phyloP scores from a whole-genome alignment of 2,888 invertebrate genomes.

The Cheiracanthium punctorium region DNA sequence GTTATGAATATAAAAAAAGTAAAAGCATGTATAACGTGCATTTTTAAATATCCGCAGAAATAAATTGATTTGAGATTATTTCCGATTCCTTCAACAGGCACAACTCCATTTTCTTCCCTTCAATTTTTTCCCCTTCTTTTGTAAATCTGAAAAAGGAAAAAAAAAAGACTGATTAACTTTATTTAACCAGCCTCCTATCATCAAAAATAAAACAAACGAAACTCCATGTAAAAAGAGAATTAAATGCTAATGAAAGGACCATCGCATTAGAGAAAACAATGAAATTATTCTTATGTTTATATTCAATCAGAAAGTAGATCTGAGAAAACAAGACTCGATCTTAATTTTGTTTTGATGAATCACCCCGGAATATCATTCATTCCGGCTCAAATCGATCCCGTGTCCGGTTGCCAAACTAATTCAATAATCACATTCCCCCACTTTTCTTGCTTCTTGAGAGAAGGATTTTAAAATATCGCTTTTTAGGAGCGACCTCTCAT shows the following conservation, averaged over 20 bases:
- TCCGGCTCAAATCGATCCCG: slow-evolving; percentile 36
- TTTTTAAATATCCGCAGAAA: too few species aligned
- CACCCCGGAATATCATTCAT: slow-evolving; percentile 34
- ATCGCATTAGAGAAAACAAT: neutral
- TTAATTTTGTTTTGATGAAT: slow-evolving; percentile 46
- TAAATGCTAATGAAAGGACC: neutral
- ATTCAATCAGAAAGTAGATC: neutral
- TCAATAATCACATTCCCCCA: slow-evolving; percentile 51
- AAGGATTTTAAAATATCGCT: slow-evolving; percentile 63
- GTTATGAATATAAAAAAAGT: too few species aligned
- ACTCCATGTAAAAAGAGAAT: neutral
- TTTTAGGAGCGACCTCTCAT: slow-evolving; percentile 41
- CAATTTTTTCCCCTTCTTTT: too few species aligned
- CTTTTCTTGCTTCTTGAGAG: slow-evolving; percentile 31
- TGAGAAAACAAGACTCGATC: neutral
- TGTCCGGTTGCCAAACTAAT: slow-evolving; percentile 61
- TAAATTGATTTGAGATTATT: too few species aligned
- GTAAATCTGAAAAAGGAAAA: too few species aligned
- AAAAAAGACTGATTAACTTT: too few species aligned
- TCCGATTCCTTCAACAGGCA: too few species aligned
- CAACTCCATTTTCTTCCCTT: too few species aligned
- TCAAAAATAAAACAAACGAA: too few species aligned
- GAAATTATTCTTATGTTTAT: neutral
- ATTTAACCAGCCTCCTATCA: too few species aligned
- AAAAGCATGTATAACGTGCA: too few species aligned